A percentile compares a stretch with the other conserved stretches of the same genome.
Evolutionary conservation across 1,140 invertebrate genomes (phyloP).

Genomic region (Cryptotermes secundus): DNA sequence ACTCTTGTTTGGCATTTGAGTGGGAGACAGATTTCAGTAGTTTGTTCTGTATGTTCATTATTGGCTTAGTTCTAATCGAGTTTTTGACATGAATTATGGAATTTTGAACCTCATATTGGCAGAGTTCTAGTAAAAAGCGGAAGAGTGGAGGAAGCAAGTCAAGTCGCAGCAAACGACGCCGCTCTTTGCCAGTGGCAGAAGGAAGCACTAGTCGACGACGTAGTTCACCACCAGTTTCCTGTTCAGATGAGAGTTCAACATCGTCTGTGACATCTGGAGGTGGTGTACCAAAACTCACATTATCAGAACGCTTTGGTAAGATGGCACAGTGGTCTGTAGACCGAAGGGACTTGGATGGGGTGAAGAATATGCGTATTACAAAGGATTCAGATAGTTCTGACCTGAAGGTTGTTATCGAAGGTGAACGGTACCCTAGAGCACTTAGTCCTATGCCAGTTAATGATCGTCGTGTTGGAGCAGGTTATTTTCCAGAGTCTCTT

Average conservation of each 20-base stretch:
- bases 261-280: slow-evolving; percentile 47
- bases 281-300: slow-evolving; percentile 58
- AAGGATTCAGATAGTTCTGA: slow-evolving; percentile 62
- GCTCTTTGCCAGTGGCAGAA: neutral
- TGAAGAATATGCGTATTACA: slow-evolving; percentile 76
- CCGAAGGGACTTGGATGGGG: slow-evolving; percentile 67
- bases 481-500: slow-evolving; percentile 74
- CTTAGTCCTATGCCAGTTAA: slow-evolving; percentile 29
- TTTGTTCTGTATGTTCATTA: too few relatives aligned
- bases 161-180: slow-evolving; percentile 18
- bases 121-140: slow-evolving; percentile 36
- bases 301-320: slow-evolving; percentile 83
- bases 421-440: slow-evolving; percentile 44
- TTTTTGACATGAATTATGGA: too few relatives aligned
- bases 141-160: slow-evolving; percentile 26
- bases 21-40: too few relatives aligned
- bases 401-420: slow-evolving; percentile 74
- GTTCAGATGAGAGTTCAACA: slow-evolving; percentile 50
- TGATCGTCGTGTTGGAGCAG: slow-evolving; percentile 41
- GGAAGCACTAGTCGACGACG: slow-evolving; percentile 21
- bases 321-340: slow-evolving; percentile 84
- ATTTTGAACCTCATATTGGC: slow-evolving; percentile 32
- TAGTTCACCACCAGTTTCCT: slow-evolving; percentile 41
- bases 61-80: too few relatives aligned
- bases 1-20: too few relatives aligned